Evolutionary conservation across 2,888 invertebrate genomes (phyloP), one percentile per base, ranked within the genome.

Genomic region (Drosophila vallismaia): DNA sequence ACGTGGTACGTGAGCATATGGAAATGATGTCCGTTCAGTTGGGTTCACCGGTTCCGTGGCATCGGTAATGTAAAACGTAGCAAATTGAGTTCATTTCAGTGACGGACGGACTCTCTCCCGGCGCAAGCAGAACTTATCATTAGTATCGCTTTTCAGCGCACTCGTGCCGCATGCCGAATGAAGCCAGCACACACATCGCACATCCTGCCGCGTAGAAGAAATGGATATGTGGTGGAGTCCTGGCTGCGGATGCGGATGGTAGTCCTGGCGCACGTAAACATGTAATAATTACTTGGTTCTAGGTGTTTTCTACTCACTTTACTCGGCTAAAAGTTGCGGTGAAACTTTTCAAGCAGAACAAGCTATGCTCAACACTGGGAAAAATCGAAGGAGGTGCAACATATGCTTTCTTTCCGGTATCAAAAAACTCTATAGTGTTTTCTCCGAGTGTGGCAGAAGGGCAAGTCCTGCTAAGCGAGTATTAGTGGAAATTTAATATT

Each of bases 131-230:
- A 80, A 78, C 86, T 89, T 89, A 87, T 89, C 89, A 88, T 88
- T 88, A 88, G 88, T 89, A 89, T 89, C 88, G 89, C 88, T 89
- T 89, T 88, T 80, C 88, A 81, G 72, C 67, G 73, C 70, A 75
- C 82, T 71, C 73, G 74, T 63, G 64, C 58, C 75, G 83, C 81
- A 81, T 84, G 75, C 55, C 55, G 82, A 79, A 82, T 77, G 80
- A 82, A 71, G 73, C 67, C 56, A 60, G 55, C 54, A 54, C 54
- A 51, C 49, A 58, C 56, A 54, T 44, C 58, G 53, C 54, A 66
- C 54, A 66, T 46, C 64, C 48, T n/a, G 31, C 45, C n/a, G 42
- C 58, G 19, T 38, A 19, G 12, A 28, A 44, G 50, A 33, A 60
- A 44, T 24, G 48, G 29, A 14, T 9, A 29, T 5, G 40, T 19